A percentile compares a stretch with the other conserved stretches of the same genome.
Conservation (phyloP, 2,797 vertebrate species). For the Hylomyscus alleni region DNA sequence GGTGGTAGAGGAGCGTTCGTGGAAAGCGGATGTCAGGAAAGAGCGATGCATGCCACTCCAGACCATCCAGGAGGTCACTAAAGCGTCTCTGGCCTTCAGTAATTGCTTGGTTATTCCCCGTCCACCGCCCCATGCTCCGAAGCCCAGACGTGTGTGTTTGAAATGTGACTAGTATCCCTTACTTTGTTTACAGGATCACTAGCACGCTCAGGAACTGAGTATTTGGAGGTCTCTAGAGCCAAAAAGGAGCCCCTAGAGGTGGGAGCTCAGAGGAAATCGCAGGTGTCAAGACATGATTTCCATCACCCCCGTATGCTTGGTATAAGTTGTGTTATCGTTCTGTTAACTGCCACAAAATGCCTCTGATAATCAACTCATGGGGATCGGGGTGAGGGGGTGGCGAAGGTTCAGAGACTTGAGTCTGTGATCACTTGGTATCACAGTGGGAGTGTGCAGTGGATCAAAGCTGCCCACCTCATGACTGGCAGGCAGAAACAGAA, state of each 20-base stretch:
- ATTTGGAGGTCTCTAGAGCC: background rate
- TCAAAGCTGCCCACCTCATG: background rate
- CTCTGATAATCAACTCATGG: background rate
- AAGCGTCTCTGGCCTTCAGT: background rate
- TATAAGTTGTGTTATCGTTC: background rate
- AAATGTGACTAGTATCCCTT: background rate
- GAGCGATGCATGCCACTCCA: fast-evolving
- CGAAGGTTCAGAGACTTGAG: background rate
- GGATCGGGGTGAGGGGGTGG: too few relatives aligned
- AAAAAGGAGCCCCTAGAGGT: background rate
- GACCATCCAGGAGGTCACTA: background rate
- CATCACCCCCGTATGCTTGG: background rate
- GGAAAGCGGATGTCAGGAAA: fast-evolving
- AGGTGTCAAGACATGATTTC: background rate
- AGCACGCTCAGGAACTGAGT: background rate
- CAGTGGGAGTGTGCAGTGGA: background rate
- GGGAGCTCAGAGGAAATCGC: background rate
- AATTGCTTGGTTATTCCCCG: background rate
- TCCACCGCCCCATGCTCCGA: background rate
- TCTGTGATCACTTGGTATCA: background rate
- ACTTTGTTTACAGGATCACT: background rate
- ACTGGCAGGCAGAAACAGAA: background rate
- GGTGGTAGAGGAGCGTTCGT: background rate
- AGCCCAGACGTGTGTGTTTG: constrained; percentile 6
- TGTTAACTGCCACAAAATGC: background rate